Evolutionary conservation across 1,140 invertebrate species (phyloP).

Genomic region (Leucophenga varia): DNA sequence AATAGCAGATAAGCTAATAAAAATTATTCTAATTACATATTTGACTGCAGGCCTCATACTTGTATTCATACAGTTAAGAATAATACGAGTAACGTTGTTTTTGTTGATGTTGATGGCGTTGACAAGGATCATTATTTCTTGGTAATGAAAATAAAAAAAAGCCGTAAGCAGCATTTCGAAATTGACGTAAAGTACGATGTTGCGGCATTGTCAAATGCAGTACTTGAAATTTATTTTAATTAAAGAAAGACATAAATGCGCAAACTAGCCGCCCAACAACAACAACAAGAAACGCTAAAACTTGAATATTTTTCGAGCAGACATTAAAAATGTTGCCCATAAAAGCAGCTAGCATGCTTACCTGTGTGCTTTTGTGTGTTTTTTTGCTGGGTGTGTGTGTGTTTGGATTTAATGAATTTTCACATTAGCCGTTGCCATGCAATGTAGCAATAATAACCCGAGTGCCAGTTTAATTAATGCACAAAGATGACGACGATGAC

Average conservation of each 20-base stretch:
- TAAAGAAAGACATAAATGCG: conserved; percentile 48
- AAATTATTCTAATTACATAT: conserved; percentile 56
- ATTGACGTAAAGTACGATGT: conserved; percentile 53
- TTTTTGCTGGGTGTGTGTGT: conserved; percentile 2
- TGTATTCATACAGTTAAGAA: no score
- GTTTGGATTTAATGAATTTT: conserved; percentile 27
- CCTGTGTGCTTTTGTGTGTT: neutral
- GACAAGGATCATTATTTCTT: neutral
- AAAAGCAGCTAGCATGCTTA: conserved; percentile 30
- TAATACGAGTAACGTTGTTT: neutral
- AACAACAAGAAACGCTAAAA: no score
- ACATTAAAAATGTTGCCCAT: conserved; percentile 13
- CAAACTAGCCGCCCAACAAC: conserved; percentile 30
- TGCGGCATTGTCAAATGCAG: neutral
- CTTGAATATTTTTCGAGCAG: no score
- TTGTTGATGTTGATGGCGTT: conserved; percentile 12
- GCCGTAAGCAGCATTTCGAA: conserved; percentile 51
- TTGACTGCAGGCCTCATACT: conserved; percentile 16
- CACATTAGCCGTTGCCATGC: conserved; percentile 52
- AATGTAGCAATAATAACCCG: conserved; percentile 50
- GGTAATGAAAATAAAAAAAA: conserved; percentile 35
- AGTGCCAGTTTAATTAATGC: conserved; percentile 53
- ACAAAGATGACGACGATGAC: no score
- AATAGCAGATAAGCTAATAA: conserved; percentile 56
- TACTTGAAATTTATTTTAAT: conserved; percentile 46